Conservation (phyloP, 2,113 vertebrate genomes). For the Pontoporia blainvillei region DNA sequence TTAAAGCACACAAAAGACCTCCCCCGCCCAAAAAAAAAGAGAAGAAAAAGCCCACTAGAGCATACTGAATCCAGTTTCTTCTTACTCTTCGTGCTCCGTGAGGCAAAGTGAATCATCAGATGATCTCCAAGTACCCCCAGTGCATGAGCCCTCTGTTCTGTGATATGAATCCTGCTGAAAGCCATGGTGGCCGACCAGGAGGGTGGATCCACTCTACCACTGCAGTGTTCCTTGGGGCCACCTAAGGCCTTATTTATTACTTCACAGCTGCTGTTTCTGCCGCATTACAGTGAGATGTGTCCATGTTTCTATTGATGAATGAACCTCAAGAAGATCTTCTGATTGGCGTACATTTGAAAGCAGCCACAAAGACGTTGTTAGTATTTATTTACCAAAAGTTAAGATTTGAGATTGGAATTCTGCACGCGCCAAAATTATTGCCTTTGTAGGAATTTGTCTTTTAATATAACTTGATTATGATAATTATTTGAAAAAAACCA, state of each 20-base stretch:
- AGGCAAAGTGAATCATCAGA: neutral
- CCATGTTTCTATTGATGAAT: neutral
- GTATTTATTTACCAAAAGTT: neutral
- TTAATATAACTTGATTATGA: neutral
- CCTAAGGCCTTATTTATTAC: neutral
- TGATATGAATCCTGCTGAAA: neutral
- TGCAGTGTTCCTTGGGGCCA: too few species aligned
- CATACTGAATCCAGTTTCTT: neutral
- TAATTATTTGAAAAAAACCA: neutral
- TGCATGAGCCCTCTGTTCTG: accelerated
- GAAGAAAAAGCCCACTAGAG: neutral
- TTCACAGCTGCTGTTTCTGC: neutral
- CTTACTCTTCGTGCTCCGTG: neutral
- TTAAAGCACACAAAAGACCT: neutral
- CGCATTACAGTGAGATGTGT: neutral
- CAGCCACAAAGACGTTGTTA: neutral
- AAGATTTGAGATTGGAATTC: neutral
- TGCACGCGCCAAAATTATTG: neutral
- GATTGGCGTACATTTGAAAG: neutral
- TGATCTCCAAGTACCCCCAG: neutral
- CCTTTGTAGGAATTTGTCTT: neutral
- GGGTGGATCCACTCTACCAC: accelerated
- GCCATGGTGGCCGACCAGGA: accelerated
- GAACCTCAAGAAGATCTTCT: neutral
- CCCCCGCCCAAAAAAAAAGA: too few species aligned